Base-by-base conservation (phyloP, 2,797 vertebrate species). In the Chromis chromis region DNA sequence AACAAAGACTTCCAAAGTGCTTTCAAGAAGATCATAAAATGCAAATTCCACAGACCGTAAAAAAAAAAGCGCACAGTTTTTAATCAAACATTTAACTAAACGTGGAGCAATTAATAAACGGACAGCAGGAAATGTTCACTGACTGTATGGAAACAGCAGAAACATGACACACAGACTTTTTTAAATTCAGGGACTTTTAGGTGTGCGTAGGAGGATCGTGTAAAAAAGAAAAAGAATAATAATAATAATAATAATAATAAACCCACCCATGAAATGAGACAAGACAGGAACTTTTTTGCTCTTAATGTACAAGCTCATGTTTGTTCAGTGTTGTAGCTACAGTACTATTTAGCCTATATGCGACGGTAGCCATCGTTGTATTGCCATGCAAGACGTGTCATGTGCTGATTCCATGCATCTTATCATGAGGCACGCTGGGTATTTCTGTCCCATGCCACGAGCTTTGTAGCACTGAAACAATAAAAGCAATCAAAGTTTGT, bases 1-100 rank as follows among this genome's bases (percentile, higher is more conserved):
- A 99, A 99, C 94, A 98, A 98, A 88, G 98, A 99, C 94, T 99
- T 99, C 91, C 98, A 99, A 95, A 98, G 92, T 91, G 97, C 98
- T 65, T 99, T 99, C 92, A 97, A 98, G 94, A 99, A 99, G 93
- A 99, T 99, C 65, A 74, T 98, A 78, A 97, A 94, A 94, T 99
- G 98, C 95, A 98, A 96, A 92, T 98, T 96, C 80, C 96, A 96
- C 90, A 94, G 95, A 90, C 93, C 88, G 50, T 97, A 91, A 92
- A 25, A 31, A 19, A 92, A 25, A 31, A 19, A 58, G 24, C 13
- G 31, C 17, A 33, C 42, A 8, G 17, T 46, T 46, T 46, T 46
- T 42, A 31, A 36, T 36, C 33, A 36, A 36, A 36, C 44, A 8
- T 46, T 46, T 46, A 8, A n/a, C 44, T 46, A 6, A 24, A 64